Evolutionary conservation across 2,113 vertebrate genomes (phyloP).

Genomic region (Bucco capensis): DNA sequence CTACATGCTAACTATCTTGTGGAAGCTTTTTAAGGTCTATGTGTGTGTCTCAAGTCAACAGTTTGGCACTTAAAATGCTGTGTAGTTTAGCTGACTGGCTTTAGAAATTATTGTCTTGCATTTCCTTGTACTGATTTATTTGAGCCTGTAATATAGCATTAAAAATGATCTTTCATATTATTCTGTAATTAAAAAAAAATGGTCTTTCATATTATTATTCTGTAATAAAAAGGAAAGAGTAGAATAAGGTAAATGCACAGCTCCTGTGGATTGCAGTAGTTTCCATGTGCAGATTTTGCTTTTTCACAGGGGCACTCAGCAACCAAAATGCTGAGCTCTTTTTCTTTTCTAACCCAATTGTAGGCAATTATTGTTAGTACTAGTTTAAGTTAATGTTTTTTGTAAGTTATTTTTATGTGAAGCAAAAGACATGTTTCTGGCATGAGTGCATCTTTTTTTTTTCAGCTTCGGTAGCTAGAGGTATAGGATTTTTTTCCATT

Average conservation of each 20-base stretch:
- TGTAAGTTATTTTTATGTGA: background rate
- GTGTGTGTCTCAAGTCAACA: background rate
- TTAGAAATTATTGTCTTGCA: background rate
- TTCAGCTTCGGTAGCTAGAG: background rate
- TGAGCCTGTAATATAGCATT: background rate
- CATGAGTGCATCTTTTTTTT: background rate
- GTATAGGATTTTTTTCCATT: background rate
- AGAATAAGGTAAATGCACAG: background rate
- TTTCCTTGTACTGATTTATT: background rate
- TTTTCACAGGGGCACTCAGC: background rate
- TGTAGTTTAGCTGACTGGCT: background rate
- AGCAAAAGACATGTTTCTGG: background rate
- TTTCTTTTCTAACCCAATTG: background rate
- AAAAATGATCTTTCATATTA: background rate
- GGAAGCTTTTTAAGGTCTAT: background rate
- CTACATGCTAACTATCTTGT: background rate
- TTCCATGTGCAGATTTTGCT: background rate
- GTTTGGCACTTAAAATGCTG: background rate
- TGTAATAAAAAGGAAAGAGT: background rate
- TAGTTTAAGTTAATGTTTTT: background rate
- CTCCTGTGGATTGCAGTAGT: background rate
- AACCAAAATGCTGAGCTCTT: background rate
- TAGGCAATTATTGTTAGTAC: background rate
- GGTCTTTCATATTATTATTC: background rate
- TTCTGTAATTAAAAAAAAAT: no score